Percentiles rank a stretch among this genome's conserved stretches.
Conservation (phyloP, 2,888 invertebrate species). For the Zygogramma bicolorata region DNA sequence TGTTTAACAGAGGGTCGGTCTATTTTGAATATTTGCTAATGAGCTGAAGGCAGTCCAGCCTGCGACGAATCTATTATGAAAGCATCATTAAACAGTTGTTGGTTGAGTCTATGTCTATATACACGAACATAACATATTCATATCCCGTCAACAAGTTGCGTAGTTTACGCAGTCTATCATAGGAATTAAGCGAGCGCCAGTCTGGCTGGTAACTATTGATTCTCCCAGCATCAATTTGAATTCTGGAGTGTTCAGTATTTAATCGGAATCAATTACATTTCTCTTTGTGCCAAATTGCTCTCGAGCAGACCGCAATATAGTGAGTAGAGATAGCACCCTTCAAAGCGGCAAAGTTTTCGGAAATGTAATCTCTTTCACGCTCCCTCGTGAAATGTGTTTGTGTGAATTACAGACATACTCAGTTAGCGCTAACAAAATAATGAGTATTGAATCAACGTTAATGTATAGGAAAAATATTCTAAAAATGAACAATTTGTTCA, state of each 20-base stretch:
- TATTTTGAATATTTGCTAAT: no score
- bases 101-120: neutral
- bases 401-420: no score
- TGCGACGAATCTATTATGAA: neutral
- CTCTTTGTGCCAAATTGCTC: neutral
- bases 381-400: neutral
- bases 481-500: no score
- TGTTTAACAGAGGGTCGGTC: no score
- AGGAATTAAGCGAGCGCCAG: constrained; percentile 23
- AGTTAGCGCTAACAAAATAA: no score
- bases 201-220: constrained; percentile 26
- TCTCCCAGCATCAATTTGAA: constrained; percentile 8
- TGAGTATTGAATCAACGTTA: no score
- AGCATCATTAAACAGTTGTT: neutral
- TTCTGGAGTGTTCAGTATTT: constrained; percentile 4
- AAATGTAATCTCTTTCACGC: neutral
- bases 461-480: no score
- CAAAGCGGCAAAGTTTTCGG: neutral
- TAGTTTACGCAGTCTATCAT: neutral
- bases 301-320: neutral
- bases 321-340: neutral
- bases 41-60: neutral
- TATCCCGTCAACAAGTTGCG: neutral
- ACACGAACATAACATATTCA: neutral
- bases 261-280: neutral